Conservation (phyloP, 1,140 invertebrate species). For the Carcinoscorpius rotundicauda region DNA sequence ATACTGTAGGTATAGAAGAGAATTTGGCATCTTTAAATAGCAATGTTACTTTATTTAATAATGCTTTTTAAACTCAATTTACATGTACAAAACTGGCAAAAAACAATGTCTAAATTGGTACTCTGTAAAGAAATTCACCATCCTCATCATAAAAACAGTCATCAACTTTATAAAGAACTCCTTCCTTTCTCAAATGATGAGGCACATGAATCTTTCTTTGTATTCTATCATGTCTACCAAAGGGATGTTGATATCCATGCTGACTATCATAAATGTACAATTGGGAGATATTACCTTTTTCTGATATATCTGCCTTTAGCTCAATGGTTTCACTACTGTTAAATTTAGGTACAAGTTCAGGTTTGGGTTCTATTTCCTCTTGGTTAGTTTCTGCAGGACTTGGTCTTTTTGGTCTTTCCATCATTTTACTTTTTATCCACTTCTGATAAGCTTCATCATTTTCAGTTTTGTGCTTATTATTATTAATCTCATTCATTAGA, state of each 20-base stretch:
- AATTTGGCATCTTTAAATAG: too few relatives aligned
- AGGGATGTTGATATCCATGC: constrained; percentile 9
- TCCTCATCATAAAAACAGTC: constrained; percentile 13
- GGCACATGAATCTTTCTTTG: constrained; percentile 5
- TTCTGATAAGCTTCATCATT: constrained; percentile 3
- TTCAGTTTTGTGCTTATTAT: not conserved
- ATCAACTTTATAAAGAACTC: constrained; percentile 3
- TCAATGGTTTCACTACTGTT: constrained; percentile 3
- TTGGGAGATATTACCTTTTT: not conserved
- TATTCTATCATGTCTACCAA: not conserved
- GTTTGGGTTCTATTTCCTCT: not conserved
- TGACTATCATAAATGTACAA: constrained; percentile 9
- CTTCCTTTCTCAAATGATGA: not conserved
- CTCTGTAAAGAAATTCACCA: constrained; percentile 14
- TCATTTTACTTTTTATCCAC: not conserved
- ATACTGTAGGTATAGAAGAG: too few relatives aligned
- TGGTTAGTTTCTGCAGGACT: constrained; percentile 1
- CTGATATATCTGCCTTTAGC: constrained; percentile 2
- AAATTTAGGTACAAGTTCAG: constrained; percentile 5
- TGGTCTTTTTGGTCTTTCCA: constrained; percentile 1
- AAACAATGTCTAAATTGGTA: constrained; percentile 1
- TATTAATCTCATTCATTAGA: constrained; percentile 1
- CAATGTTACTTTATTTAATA: too few relatives aligned
- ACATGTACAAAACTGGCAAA: not conserved
- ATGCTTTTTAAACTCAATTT: too few relatives aligned